These are phyloP conservation scores for Apis cerana DNA, from an alignment of 1,140 invertebrate species.

Conservation along the genomic window DNA sequence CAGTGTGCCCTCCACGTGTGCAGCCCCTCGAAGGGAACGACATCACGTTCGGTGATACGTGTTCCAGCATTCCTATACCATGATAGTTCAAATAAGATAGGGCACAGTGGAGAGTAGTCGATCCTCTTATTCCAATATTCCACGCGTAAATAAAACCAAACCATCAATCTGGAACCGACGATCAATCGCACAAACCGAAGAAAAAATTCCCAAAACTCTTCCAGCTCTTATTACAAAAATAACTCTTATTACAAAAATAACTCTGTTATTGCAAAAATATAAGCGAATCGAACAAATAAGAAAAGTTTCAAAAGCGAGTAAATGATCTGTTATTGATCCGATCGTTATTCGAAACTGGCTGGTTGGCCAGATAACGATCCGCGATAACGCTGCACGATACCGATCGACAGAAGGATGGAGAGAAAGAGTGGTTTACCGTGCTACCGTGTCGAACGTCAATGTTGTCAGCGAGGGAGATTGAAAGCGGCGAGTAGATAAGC, in stretches of 20 bases:
- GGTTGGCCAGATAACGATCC: constrained; percentile 55
- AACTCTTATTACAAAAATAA: too few species aligned
- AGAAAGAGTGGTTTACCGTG: constrained; percentile 55
- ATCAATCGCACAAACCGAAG: neutral
- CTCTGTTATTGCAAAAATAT: too few species aligned
- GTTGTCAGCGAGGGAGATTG: constrained; percentile 54
- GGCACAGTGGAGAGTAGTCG: neutral
- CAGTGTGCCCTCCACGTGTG: constrained; percentile 4
- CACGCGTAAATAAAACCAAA: too few species aligned
- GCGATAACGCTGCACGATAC: constrained; percentile 45
- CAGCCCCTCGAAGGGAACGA: neutral
- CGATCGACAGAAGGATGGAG: constrained; percentile 50
- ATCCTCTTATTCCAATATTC: too few species aligned
- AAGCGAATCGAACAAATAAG: too few species aligned
- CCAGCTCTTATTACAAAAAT: too few species aligned
- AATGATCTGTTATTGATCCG: constrained; percentile 31
- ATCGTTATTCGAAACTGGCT: constrained; percentile 37
- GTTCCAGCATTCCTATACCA: neutral
- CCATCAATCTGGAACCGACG: too few species aligned
- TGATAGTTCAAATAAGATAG: constrained; percentile 1
- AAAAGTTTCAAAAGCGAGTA: too few species aligned
- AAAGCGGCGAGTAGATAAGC: constrained; percentile 55
- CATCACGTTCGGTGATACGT: neutral
- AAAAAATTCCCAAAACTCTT: too few species aligned
- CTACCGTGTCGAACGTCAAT: constrained; percentile 59